Conservation (phyloP, 2,113 vertebrate species). For the Nothocercus julius region DNA sequence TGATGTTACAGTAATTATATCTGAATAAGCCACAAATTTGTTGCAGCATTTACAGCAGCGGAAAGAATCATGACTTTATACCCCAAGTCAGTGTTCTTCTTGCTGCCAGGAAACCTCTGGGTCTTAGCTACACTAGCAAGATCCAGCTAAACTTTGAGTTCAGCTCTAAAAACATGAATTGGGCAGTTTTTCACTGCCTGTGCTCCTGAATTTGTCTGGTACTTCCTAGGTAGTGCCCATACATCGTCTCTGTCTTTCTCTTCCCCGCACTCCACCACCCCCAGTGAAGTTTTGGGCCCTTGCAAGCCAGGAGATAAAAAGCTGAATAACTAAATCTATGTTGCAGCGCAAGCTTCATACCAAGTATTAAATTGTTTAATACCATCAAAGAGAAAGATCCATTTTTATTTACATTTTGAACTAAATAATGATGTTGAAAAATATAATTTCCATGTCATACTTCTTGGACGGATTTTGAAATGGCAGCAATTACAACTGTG, state of each 20-base stretch:
- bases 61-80: background rate
- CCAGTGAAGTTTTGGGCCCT: background rate
- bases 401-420: background rate
- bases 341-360: accelerated
- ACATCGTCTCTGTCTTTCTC: too few relatives aligned
- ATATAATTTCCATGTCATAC: background rate
- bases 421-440: background rate
- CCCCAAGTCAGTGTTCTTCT: background rate
- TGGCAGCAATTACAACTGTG: background rate
- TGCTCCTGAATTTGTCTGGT: background rate
- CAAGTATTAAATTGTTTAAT: background rate
- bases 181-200: background rate
- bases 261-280: background rate
- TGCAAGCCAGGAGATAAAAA: background rate
- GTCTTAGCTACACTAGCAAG: background rate
- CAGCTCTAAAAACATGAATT: accelerated
- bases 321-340: background rate
- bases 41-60: accelerated
- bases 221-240: background rate
- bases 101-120: background rate
- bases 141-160: background rate
- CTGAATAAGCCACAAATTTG: background rate
- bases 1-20: background rate
- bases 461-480: background rate
- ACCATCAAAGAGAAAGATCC: background rate